phyloP scores from a whole-genome alignment of 2,888 invertebrate species.

The Emmelina monodactyla region DNA sequence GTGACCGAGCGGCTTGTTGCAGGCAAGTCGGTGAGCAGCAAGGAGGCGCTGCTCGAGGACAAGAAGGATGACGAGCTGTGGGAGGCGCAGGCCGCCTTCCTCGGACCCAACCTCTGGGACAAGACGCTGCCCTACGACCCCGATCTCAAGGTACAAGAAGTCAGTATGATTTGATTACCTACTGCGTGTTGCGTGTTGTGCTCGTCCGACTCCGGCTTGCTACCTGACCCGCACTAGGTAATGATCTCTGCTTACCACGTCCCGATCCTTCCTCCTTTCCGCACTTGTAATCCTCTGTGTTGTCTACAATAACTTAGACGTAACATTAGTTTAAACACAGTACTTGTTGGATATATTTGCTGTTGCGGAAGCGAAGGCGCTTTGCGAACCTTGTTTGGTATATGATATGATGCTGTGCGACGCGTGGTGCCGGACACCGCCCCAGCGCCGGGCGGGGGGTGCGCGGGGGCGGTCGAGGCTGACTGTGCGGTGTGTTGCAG shows the following conservation, averaged over 20 bases:
- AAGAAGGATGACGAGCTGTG: constrained; percentile 88
- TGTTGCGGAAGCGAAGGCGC: constrained; percentile 8
- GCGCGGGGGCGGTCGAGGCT: constrained; percentile 8
- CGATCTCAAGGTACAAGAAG: constrained; percentile 91
- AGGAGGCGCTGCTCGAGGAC: constrained; percentile 72
- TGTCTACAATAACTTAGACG: too few species aligned
- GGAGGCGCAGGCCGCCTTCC: constrained; percentile 95
- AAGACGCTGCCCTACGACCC: constrained; percentile 91
- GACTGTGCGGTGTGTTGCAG: constrained; percentile 56
- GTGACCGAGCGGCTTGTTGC: constrained; percentile 55
- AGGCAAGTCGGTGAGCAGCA: constrained; percentile 70
- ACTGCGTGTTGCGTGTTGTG: constrained; percentile 47
- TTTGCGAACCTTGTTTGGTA: constrained; percentile 9
- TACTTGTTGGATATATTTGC: background rate
- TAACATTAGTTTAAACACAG: background rate
- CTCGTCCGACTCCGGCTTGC: constrained; percentile 29
- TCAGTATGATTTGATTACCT: constrained; percentile 64
- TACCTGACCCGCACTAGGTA: constrained; percentile 44
- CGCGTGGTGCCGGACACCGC: too few species aligned
- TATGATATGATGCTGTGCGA: constrained; percentile 1
- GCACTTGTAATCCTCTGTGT: constrained; percentile 9
- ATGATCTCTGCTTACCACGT: constrained; percentile 26
- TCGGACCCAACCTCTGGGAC: constrained; percentile 96
- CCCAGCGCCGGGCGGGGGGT: constrained; percentile 4
- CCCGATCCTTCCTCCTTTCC: constrained; percentile 9